Base-by-base conservation (phyloP, 2,888 invertebrate species). In the Tolmerus cingulatus region DNA sequence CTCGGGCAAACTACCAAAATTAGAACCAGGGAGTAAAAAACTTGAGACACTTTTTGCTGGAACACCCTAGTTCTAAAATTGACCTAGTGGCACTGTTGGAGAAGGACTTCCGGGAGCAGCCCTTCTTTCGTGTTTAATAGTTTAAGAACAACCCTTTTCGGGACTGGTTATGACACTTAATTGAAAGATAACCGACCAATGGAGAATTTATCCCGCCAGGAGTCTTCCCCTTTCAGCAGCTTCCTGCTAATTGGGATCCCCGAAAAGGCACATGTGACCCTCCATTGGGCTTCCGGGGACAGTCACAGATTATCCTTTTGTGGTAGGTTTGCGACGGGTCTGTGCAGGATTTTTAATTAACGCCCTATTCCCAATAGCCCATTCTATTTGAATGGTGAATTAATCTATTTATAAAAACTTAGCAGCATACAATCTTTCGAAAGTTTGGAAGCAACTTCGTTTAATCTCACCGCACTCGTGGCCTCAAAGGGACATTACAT, bases 101-200 rank as follows among this genome's bases (percentile, higher is more conserved):
- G 76, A n/a, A 77, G 46, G 12, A 66, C 19, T 66, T 66, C 66
- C 66, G 27, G 43, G 78, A 78, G 23, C 43, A 43, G 23, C 78
- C 43, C 19, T 43, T 43, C 19, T 40, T 78, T 78, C 37, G 19
- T 37, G 76, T 76, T 43, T 78, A 78, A 78, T 78, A 78, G 43
- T 43, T 78, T 78, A 78, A 78, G 78, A 78, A 78, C 43, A 78
- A 23, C 78, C 78, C 78, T 78, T 40, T 43, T 23, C 7, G 46
- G 78, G 19, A 5, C 43, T 37, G 78, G 40, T 78, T 78, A 76
- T 78, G 78, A 46, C 43, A 78, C 40, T 23, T 40, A 78, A 78
- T 78, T 78, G 78, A 78, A 78, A 78, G n/a, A 78, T 78, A 43
- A 78, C 66, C 23, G 66, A 12, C 66, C 66, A 66, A 66, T 27